These are phyloP conservation scores for Drosophila trichaetosa DNA, from an alignment of 2,888 invertebrate genomes.

Conservation along the genomic window DNA sequence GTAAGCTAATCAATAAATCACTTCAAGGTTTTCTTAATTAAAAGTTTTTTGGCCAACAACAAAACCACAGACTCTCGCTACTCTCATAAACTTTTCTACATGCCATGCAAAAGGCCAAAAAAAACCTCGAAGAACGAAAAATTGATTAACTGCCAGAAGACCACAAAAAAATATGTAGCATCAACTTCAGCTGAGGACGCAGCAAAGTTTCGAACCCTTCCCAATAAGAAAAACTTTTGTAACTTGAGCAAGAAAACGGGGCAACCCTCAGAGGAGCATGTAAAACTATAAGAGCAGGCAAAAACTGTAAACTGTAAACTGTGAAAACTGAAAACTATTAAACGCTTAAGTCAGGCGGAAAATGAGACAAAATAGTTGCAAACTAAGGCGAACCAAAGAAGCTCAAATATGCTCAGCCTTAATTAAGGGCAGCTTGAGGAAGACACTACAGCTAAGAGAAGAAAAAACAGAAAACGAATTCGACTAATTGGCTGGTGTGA, in stretches of 20 bases:
- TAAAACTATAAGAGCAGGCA: slow-evolving; percentile 46
- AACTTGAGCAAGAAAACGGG: slow-evolving; percentile 68
- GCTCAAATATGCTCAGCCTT: slow-evolving; percentile 50
- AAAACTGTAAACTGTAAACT: slow-evolving; percentile 65
- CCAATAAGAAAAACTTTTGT: slow-evolving; percentile 62
- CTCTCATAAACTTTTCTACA: slow-evolving; percentile 70
- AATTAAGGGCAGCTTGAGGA: slow-evolving; percentile 63
- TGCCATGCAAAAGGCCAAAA: slow-evolving; percentile 32
- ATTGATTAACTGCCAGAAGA: slow-evolving; percentile 75
- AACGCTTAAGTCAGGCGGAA: slow-evolving; percentile 83
- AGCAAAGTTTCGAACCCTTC: slow-evolving; percentile 55
- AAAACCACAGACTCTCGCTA: slow-evolving; percentile 55
- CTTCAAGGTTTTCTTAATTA: slow-evolving; percentile 84
- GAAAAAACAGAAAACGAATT: slow-evolving; percentile 30
- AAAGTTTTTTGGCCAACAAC: slow-evolving; percentile 78
- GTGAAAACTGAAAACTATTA: slow-evolving; percentile 80
- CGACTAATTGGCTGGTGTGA: slow-evolving; percentile 70
- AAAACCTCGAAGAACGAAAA: slow-evolving; percentile 52
- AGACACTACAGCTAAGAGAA: slow-evolving; percentile 5
- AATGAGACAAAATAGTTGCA: slow-evolving; percentile 83
- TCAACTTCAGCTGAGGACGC: slow-evolving; percentile 35
- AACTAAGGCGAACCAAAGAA: slow-evolving; percentile 38
- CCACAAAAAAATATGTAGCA: slow-evolving; percentile 60
- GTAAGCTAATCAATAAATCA: slow-evolving; percentile 82
- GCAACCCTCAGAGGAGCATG: slow-evolving; percentile 39